Base-by-base conservation (phyloP, 37 sponge, comb jelly and placozoan genomes). In the Halichondria panicea region DNA sequence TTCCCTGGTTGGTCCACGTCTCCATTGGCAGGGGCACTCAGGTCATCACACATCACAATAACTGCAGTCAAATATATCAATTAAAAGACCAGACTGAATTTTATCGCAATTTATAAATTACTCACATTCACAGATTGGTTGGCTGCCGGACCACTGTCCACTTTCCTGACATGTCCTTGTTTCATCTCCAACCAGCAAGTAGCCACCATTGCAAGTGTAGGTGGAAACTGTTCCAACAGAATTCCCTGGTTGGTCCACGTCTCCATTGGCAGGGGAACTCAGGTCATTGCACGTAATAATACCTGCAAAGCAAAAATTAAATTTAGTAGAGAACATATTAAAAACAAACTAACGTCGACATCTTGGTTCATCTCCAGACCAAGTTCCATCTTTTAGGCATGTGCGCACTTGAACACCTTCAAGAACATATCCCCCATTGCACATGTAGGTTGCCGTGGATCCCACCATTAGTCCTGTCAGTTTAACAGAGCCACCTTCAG, bases 131-230 rank as follows among this genome's bases (percentile, higher is more conserved):
- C 90, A 89, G 37, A 35, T 42, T 42, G 90, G 90, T 35, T 27
- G 72, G 54, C 32, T 24, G 58, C 85, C 90, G 30, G 76, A 75
- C 84, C 84, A 89, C 65, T 70, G 44, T 22, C 85, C 81, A 74
- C 71, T 76, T 18, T 52, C 12, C 42, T 76, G 77, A 50, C 90
- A 89, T 15, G 31, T 53, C 38, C 90, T 62, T 2, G 41, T 40
- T 0, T 54, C 32, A 3, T 75, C 37, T 43, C 90, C 90, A 42
- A 42, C 43, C 53, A 89, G 66, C n/a, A 42, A 37, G 61, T 79
- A 89, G 54, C 81, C 90, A 55, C 62, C 37, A 32, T 80, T 46
- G 54, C 90, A 89, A 33, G 50, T 60, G 55, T 80, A 89, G 9
- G 64, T 81, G 11, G 75, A 87, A 35, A 35, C 35, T 7, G 75